Evolutionary conservation across 2,113 vertebrate genomes (phyloP), one percentile per base, ranked within the genome.

Genomic region (Ia io): DNA sequence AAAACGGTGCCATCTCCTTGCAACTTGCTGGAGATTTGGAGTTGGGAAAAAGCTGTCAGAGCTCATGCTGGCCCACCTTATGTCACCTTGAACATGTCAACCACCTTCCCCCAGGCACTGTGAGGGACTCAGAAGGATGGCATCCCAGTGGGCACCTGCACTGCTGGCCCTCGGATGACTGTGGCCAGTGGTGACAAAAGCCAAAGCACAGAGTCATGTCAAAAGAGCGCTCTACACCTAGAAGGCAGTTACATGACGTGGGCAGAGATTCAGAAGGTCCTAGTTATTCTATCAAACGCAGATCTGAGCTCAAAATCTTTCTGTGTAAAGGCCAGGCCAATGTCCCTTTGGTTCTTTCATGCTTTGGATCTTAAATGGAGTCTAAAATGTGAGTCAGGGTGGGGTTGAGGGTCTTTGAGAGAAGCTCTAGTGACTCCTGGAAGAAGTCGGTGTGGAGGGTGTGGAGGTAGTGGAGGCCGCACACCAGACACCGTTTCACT

Each of bases 401-500:
- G 25, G 25, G 9, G 8, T 2, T 0, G 28, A 37, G 32, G 1
- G 10, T 35, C 22, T 35, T 0, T 5, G 8, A 0, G 6, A 28
- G 59, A 37, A 0, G 11, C 76, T 12, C 23, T 17, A 0, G 0
- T 3, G 28, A 47, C 22, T 61, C 25, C 4, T 2, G 1, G 40
- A 76, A 28, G 70, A n/a, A 70, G 25, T 14, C 1, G 0, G 0
- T 0, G 0, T 8, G 69, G 42, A 11, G 0, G 6, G n/a, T 3
- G 5, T 1, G 16, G 30, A 59, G 56, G 23, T 25, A 1, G 9
- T 25, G 59, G 59, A 61, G 40, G 35, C 16, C 1, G 0, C 44
- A 22, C 11, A 3, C 1, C 0, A 18, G 28, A 0, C 0, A 0
- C 2, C 0, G 3, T 0, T 16, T 7, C 18, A 1, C 3, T 0